A percentile compares a stretch with the other conserved stretches of the same genome.
These are phyloP conservation scores for Proteles cristata DNA, from an alignment of 2,113 vertebrate genomes.

Conservation along the genomic window DNA sequence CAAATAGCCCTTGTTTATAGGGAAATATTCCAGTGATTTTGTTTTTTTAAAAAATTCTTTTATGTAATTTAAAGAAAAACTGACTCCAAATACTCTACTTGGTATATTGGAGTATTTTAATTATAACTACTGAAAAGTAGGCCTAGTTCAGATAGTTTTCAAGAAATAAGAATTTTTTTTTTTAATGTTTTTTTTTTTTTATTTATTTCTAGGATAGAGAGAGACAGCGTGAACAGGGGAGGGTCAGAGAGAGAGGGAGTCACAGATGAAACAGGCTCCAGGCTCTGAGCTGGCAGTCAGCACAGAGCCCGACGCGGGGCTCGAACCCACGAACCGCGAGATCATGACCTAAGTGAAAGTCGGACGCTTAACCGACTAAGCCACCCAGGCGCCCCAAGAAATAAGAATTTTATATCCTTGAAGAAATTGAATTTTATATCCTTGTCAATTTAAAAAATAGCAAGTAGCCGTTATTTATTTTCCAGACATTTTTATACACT, in stretches of 20 bases:
- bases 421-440: neutral
- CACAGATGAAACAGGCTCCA: no score
- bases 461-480: neutral
- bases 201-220: no score
- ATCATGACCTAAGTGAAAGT: no score
- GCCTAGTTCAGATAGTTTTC: neutral
- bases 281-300: no score
- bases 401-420: neutral
- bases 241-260: no score
- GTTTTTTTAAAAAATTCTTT: neutral
- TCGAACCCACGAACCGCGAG: no score
- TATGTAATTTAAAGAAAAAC: neutral
- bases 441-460: neutral
- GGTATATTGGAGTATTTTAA: slow-evolving; percentile 13
- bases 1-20: neutral
- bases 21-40: neutral
- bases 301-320: no score
- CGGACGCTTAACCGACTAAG: no score
- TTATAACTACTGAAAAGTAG: neutral
- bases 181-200: no score
- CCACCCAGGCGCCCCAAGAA: no score
- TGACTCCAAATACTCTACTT: neutral
- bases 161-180: no score
- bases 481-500: slow-evolving; percentile 2
- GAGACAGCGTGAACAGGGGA: no score